phyloP scores from a whole-genome alignment of 2,888 invertebrate genomes.

The Odontocolon sp. region DNA sequence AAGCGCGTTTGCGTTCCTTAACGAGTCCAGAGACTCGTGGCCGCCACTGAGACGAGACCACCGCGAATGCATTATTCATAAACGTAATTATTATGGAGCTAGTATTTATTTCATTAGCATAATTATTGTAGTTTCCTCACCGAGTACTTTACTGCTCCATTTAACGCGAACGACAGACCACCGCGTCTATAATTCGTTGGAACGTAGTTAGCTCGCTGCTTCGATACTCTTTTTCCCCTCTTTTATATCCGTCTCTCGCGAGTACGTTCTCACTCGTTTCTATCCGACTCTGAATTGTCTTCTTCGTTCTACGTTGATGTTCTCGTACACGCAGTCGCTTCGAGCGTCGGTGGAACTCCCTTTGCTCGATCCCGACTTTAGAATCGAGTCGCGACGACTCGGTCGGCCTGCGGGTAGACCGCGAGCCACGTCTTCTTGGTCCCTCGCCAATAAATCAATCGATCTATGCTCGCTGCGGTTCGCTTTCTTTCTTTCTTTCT shows the following conservation, averaged over 20 bases:
- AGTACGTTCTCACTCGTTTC: not conserved
- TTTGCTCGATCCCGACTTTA: conserved; percentile 51
- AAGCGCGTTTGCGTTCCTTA: not conserved
- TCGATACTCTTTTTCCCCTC: conserved; percentile 13
- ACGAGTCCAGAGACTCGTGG: not conserved
- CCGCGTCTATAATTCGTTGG: conserved; percentile 45
- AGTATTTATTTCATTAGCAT: conserved; percentile 63
- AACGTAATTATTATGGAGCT: conserved; percentile 55
- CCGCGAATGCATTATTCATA: conserved; percentile 58
- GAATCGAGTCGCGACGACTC: conserved; percentile 45
- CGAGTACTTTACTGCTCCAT: conserved; percentile 59
- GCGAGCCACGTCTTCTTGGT: conserved; percentile 57
- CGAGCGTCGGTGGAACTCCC: conserved; percentile 27
- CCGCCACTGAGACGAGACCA: conserved; percentile 1
- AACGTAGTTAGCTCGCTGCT: conserved; percentile 39
- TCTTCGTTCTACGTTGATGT: not conserved
- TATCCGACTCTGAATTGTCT: not conserved
- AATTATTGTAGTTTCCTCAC: conserved; percentile 62
- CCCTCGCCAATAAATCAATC: conserved; percentile 62
- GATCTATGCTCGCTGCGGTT: conserved; percentile 47
- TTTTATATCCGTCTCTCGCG: conserved; percentile 8
- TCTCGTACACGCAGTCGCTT: conserved; percentile 37
- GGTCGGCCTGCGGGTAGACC: conserved; percentile 39
- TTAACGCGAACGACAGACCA: conserved; percentile 46
- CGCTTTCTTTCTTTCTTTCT: conserved; percentile 24